Conservation (phyloP, 2,888 invertebrate species). For the Ctena decussata region DNA sequence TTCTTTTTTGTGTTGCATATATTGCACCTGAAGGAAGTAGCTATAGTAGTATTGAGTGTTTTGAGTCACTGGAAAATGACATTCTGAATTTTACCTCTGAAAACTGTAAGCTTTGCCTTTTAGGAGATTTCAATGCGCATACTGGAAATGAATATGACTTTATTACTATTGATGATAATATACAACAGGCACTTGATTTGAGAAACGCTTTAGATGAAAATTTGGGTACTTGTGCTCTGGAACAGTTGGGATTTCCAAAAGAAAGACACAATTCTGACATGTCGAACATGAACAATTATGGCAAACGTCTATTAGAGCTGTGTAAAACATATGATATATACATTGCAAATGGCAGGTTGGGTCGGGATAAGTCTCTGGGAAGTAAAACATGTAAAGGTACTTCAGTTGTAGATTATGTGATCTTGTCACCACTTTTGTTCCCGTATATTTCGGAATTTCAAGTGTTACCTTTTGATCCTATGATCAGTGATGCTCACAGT, state of each 20-base stretch:
- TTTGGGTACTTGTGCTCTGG: background rate
- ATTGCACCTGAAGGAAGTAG: background rate
- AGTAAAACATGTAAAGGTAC: background rate
- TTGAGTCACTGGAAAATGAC: background rate
- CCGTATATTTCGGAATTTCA: background rate
- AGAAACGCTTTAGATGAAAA: background rate
- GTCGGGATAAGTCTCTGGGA: background rate
- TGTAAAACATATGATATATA: background rate
- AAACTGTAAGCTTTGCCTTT: background rate
- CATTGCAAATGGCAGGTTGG: background rate
- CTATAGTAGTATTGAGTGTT: background rate
- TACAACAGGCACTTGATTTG: background rate
- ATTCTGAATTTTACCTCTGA: background rate
- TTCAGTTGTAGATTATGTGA: background rate
- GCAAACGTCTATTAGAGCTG: background rate
- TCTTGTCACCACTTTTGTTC: background rate
- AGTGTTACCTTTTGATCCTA: background rate
- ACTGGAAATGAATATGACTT: background rate
- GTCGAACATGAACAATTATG: background rate
- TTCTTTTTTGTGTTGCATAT: background rate
- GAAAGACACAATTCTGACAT: background rate
- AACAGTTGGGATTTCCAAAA: background rate
- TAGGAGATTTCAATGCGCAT: conserved; percentile 1
- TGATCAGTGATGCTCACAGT: background rate
- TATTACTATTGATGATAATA: background rate